Evolutionary conservation across 64 coral and sea anemone genomes (phyloP), one percentile per base, ranked within the genome.

Genomic region (Montipora cactus): DNA sequence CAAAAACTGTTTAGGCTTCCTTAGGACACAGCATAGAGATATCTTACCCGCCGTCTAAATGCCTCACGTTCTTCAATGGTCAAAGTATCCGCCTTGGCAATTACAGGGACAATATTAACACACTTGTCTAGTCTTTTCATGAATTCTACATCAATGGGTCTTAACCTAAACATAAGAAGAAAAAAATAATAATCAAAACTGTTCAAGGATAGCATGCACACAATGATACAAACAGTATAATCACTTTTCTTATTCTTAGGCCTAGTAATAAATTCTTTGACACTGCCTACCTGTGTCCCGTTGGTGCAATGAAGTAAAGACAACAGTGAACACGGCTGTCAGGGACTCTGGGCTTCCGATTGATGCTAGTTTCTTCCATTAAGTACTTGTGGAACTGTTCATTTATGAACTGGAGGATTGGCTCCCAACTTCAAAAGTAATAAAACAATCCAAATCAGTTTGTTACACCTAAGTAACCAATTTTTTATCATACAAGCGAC

Each of bases 41-140:
- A 81, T 75, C 95, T 77, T 77, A 96, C 98, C 78, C 98, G 81
- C 78, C 98, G 87, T 83, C 95, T 96, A 23, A 99, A 99, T 8
- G 98, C 98, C 46, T 99, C 98, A 74, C 98, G 87, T 66, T 99
- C 98, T 75, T 99, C 98, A 25, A 99, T 67, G 37, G 98, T 99
- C 7, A 99, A 50, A 8, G 95, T 99, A 51, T 99, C 98, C 51
- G 98, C 92, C 66, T 99, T 99, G 8, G 98, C 98, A 94, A 99
- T 99, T 3, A 99, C 85, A 3, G 98, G 98, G 37, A 99, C 95
- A 75, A 99, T 99, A 58, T 99, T 99, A 14, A 99, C 95, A 90
- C 98, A 99, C 89, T 99, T 99, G 90, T 99, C 95, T 77, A 99
- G 50, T 84, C 93, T 88, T 76, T 99, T 99, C 98, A 99, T 99